phyloP scores from a whole-genome alignment of 1,140 invertebrate species.

The Ephestia elutella region DNA sequence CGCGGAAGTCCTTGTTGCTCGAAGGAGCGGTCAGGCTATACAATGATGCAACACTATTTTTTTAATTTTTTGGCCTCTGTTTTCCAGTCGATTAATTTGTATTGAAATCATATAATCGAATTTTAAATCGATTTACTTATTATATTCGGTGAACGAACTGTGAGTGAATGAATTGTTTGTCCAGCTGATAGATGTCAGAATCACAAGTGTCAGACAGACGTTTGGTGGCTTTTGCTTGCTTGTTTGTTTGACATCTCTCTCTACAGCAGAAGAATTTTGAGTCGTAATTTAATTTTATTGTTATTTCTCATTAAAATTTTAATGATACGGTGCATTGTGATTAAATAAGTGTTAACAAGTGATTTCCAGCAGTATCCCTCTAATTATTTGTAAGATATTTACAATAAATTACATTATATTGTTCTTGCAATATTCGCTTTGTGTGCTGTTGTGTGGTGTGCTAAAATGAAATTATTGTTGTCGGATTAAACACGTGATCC shows the following conservation, averaged over 20 bases:
- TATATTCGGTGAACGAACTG: too few species aligned
- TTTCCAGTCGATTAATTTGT: too few species aligned
- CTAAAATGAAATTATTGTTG: slow-evolving; percentile 25
- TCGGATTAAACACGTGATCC: slow-evolving; percentile 28
- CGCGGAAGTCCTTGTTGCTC: too few species aligned
- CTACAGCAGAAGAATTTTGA: slow-evolving; percentile 1
- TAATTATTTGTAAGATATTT: not conserved
- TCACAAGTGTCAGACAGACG: too few species aligned
- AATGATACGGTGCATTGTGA: not conserved
- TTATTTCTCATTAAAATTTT: slow-evolving; percentile 5
- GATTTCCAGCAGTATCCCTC: not conserved
- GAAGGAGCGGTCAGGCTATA: too few species aligned
- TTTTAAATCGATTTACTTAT: too few species aligned
- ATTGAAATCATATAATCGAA: too few species aligned
- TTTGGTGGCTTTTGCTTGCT: not conserved
- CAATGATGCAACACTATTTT: too few species aligned
- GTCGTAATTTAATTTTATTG: slow-evolving; percentile 8
- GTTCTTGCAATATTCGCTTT: slow-evolving; percentile 7
- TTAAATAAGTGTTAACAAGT: not conserved
- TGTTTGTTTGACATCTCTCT: too few species aligned
- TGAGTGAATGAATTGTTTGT: too few species aligned
- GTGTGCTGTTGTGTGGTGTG: slow-evolving; percentile 7
- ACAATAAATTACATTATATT: not conserved
- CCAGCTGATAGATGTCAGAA: too few species aligned
- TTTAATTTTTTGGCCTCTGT: too few species aligned